Conservation (phyloP, 2,888 invertebrate species). For the Sminthurinus aureus region DNA sequence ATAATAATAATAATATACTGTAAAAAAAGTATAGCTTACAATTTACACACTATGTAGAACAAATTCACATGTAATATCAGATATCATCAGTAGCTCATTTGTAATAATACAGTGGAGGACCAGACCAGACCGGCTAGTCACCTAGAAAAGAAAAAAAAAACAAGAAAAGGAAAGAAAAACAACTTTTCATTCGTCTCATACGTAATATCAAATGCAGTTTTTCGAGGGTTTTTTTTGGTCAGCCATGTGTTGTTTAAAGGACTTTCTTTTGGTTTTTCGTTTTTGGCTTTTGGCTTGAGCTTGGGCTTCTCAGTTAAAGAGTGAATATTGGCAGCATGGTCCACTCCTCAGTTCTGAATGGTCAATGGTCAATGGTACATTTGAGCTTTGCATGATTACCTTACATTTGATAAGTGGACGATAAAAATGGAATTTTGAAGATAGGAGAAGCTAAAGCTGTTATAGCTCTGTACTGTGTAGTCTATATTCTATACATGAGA, state of each 20-base stretch:
- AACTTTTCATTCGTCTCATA: background rate
- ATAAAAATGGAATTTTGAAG: conserved; percentile 35
- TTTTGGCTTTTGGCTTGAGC: no score
- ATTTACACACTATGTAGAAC: no score
- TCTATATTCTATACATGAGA: no score
- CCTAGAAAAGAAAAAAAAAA: no score
- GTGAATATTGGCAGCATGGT: conserved; percentile 24
- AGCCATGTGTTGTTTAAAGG: conserved; percentile 6
- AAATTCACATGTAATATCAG: no score
- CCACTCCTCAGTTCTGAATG: conserved; percentile 14
- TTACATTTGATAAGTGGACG: conserved; percentile 38
- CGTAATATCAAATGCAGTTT: background rate
- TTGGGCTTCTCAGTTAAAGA: background rate
- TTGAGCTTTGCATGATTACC: conserved; percentile 41
- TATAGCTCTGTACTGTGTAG: background rate
- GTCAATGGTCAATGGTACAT: background rate
- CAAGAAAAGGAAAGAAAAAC: no score
- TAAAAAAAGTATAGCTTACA: no score
- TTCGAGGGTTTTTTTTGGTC: background rate
- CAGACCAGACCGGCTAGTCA: no score
- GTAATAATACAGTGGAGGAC: no score
- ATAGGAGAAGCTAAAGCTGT: conserved; percentile 3
- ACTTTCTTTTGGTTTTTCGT: background rate
- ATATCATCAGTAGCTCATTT: no score
- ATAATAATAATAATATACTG: no score